Conservation (phyloP, 2,113 vertebrate genomes). For the Chlorodrepanis virens region DNA sequence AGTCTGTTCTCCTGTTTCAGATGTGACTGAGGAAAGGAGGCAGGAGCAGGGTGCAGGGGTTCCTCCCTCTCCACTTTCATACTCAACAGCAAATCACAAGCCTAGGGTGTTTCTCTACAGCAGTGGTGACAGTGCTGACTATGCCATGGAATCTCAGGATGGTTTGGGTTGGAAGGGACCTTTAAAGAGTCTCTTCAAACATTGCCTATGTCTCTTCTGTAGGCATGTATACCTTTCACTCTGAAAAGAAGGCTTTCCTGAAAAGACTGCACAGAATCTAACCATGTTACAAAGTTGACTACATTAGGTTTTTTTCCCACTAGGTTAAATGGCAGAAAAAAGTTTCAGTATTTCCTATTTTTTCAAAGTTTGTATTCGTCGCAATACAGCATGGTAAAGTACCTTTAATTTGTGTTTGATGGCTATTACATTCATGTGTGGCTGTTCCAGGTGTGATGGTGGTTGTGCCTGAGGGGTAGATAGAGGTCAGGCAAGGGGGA, state of each 20-base stretch:
- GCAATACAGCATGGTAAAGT: neutral
- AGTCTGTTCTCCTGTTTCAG: neutral
- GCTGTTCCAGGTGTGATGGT: neutral
- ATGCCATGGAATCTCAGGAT: neutral
- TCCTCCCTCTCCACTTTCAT: neutral
- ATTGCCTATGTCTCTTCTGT: rapidly evolving
- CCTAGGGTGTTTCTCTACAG: neutral
- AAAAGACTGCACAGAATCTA: neutral
- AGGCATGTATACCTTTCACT: neutral
- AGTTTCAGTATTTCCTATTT: neutral
- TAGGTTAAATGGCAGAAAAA: neutral
- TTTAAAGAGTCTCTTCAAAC: neutral
- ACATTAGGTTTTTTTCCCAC: neutral
- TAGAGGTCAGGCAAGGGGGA: neutral
- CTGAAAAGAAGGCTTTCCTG: neutral
- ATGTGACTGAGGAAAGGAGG: neutral
- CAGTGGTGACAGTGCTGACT: neutral
- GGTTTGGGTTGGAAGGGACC: neutral
- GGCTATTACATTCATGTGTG: neutral
- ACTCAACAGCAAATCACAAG: neutral
- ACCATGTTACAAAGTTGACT: neutral
- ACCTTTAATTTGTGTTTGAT: neutral
- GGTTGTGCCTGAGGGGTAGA: neutral
- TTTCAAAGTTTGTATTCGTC: neutral
- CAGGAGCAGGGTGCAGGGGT: neutral